Conservation (phyloP, 2,113 vertebrate genomes). For the Scalopus aquaticus region DNA sequence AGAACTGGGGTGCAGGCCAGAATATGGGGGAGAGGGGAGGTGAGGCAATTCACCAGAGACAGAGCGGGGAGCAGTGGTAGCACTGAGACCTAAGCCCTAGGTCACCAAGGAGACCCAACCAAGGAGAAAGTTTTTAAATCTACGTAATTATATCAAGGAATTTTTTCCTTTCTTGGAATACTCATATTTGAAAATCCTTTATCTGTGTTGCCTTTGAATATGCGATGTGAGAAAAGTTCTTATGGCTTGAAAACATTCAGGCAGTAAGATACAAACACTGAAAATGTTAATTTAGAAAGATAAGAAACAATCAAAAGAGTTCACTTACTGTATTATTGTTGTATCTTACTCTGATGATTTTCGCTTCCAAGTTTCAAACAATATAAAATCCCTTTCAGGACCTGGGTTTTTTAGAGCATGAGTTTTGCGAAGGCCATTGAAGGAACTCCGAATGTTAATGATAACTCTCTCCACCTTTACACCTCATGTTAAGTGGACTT, state of each 20-base stretch:
- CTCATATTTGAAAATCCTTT: neutral
- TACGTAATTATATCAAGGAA: neutral
- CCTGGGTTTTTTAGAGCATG: neutral
- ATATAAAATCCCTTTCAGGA: neutral
- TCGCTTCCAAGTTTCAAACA: neutral
- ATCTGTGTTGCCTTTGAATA: neutral
- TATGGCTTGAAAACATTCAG: neutral
- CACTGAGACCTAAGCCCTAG: too few species aligned
- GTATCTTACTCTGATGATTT: neutral
- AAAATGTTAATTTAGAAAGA: neutral
- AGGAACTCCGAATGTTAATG: neutral
- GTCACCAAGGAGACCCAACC: too few species aligned
- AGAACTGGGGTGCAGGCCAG: too few species aligned
- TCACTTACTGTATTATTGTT: neutral
- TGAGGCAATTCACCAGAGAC: too few species aligned
- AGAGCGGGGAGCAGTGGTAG: too few species aligned
- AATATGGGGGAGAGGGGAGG: too few species aligned
- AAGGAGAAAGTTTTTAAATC: neutral
- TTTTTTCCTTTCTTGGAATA: neutral
- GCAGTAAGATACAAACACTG: neutral
- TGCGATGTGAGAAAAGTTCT: neutral
- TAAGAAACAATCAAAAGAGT: neutral
- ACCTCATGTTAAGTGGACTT: constrained; percentile 7
- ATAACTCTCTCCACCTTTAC: too few species aligned
- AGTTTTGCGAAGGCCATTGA: neutral